A percentile compares a stretch with the other conserved stretches of the same genome.
phyloP scores from a whole-genome alignment of 2,113 vertebrate genomes.

The Notechis scutatus region DNA sequence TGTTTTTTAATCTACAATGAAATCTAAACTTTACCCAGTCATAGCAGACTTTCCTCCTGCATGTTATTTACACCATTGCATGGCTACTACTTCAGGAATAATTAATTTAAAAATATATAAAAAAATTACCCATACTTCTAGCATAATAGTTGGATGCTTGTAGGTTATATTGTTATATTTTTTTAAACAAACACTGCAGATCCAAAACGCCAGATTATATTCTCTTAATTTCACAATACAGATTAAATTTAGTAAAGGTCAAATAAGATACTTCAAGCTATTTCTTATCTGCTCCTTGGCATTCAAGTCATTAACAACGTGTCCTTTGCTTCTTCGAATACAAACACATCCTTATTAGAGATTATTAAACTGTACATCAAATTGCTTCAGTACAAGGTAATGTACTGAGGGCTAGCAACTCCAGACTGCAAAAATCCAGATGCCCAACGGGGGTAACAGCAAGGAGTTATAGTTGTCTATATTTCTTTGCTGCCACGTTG shows the following conservation, averaged over 20 bases:
- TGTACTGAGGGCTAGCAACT: background rate
- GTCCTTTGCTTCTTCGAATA: background rate
- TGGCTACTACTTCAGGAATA: background rate
- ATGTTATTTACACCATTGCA: background rate
- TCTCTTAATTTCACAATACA: background rate
- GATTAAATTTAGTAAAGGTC: background rate
- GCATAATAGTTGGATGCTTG: background rate
- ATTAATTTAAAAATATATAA: background rate
- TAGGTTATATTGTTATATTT: background rate
- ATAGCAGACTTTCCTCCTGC: background rate
- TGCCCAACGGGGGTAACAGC: background rate
- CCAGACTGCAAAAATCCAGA: background rate
- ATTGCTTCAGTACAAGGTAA: background rate
- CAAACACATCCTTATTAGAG: background rate
- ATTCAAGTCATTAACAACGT: background rate
- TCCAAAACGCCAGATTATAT: background rate
- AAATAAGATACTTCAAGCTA: background rate
- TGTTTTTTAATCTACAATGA: background rate
- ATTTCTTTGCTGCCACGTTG: background rate
- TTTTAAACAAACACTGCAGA: background rate
- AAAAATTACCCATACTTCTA: conserved; percentile 3
- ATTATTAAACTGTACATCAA: background rate
- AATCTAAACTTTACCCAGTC: background rate
- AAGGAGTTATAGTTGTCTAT: background rate
- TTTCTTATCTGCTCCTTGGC: background rate